Evolutionary conservation across 2,797 vertebrate genomes (phyloP).

Genomic region (Vireo griseus): DNA sequence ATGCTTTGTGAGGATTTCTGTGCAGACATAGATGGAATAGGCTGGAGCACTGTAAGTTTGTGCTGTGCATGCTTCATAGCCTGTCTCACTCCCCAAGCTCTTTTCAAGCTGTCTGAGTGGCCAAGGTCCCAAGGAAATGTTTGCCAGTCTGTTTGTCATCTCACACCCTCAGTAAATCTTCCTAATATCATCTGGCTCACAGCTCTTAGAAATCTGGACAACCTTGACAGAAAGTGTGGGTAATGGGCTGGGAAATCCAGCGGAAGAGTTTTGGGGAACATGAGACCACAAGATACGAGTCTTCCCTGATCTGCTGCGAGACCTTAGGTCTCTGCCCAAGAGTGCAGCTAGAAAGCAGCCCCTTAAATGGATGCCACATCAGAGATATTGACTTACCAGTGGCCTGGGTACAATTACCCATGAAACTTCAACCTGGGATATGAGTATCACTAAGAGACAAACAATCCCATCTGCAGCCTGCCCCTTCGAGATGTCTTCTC

Average conservation of each 20-base stretch:
- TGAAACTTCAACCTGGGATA: slow-evolving; percentile 8
- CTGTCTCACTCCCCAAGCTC: neutral
- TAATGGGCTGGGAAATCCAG: slow-evolving; percentile 20
- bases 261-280: neutral
- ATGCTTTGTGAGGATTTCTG: neutral
- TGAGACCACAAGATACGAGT: neutral
- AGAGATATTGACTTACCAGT: slow-evolving; percentile 27
- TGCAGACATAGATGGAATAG: neutral
- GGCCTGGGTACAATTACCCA: neutral
- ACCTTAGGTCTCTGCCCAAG: neutral
- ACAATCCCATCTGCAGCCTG: slow-evolving; percentile 47
- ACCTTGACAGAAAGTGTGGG: neutral
- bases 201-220: neutral
- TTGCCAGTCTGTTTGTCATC: slow-evolving; percentile 7
- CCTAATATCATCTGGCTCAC: neutral
- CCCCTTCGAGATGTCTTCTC: slow-evolving; percentile 6
- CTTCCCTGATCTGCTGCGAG: neutral
- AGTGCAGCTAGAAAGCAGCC: neutral
- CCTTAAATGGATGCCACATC: slow-evolving; percentile 10
- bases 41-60: neutral
- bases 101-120: neutral
- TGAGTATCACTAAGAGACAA: neutral
- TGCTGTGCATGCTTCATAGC: neutral
- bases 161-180: slow-evolving; percentile 14
- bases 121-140: neutral